A percentile compares a stretch with the other conserved stretches of the same genome.
Conservation (phyloP, 2,888 invertebrate species). For the Oligia fasciuncula region DNA sequence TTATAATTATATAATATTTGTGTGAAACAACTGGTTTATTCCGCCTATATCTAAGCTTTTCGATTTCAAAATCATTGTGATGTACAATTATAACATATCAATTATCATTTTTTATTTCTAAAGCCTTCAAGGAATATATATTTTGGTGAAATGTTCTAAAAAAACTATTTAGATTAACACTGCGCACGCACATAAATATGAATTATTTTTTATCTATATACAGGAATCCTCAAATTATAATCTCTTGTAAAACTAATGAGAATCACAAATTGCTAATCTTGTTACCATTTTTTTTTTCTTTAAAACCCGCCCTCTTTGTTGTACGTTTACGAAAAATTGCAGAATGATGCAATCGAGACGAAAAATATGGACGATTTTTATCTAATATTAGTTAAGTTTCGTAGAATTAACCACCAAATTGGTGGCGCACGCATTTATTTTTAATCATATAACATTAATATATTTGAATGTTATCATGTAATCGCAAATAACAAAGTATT, state of each 20-base stretch:
- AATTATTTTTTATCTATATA: conserved; percentile 72
- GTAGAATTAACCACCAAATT: conserved; percentile 14
- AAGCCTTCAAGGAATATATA: conserved; percentile 79
- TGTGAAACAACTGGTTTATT: conserved; percentile 34
- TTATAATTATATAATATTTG: neutral
- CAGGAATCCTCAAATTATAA: conserved; percentile 43
- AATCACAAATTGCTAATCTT: conserved; percentile 3
- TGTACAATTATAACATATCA: conserved; percentile 86
- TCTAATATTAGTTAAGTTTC: conserved; percentile 16
- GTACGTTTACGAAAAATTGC: conserved; percentile 21
- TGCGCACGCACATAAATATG: conserved; percentile 67
- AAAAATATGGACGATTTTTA: conserved; percentile 15
- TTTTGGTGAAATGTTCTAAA: conserved; percentile 76
- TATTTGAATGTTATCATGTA: conserved; percentile 61
- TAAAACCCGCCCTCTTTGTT: conserved; percentile 7
- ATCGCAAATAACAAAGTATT: conserved; percentile 59
- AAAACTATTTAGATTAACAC: conserved; percentile 69
- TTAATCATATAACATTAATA: conserved; percentile 65
- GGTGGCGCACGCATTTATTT: conserved; percentile 45
- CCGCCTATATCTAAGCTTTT: conserved; percentile 53
- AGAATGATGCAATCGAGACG: conserved; percentile 8
- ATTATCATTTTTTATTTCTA: conserved; percentile 71
- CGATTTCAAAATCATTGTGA: conserved; percentile 73
- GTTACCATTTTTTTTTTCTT: neutral
- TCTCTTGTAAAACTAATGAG: conserved; percentile 19